Base-by-base conservation (phyloP, 1,140 invertebrate genomes). In the Adelges cooleyi region DNA sequence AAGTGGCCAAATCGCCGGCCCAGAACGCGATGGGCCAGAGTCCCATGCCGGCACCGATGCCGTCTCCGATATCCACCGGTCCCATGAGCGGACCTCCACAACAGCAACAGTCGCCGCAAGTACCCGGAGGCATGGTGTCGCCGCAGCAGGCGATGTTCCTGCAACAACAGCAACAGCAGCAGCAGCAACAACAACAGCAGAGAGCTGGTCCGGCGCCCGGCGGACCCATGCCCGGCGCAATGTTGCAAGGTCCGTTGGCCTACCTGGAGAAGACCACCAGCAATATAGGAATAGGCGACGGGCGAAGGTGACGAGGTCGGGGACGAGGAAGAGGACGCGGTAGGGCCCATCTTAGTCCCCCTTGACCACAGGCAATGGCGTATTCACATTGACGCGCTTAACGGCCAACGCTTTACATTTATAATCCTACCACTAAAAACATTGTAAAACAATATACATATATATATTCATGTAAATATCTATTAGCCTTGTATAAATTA, bases 251-350 rank as follows among this genome's bases (percentile, higher is more conserved):
- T 15, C 86, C 86, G 15, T 76, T 87, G 23, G 86, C 86, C 2
- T 88, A 84, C 73, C 76, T 89, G 56, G 86, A 89, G 78, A 87
- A 88, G 77, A 88, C 86, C 65, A 86, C 86, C 66, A 86, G 84
- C 72, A 87, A 86, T 77, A 89, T 89, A 79, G 86, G 86, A 38
- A 80, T 87, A 79, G 81, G 82, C 25, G 84, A 86, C 74, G 81
- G 81, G 68, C 73, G 82, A 52, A 82, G 82, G 81, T 84, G 82
- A 84, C 82, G 82, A 75, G 82, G 81, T 76, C 80, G 82, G 73
- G 82, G 82, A 78, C 82, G 82, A 79, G 82, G 82, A 76, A 80
- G 82, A 75, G 82, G 82, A 69, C 77, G 82, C 70, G 82, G 82
- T 73, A 78, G 82, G 71, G 81, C 56, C 56, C 56, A 62, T 46